These are phyloP conservation scores for Cotesia typhae DNA, from an alignment of 1,140 invertebrate genomes.

Conservation along the genomic window DNA sequence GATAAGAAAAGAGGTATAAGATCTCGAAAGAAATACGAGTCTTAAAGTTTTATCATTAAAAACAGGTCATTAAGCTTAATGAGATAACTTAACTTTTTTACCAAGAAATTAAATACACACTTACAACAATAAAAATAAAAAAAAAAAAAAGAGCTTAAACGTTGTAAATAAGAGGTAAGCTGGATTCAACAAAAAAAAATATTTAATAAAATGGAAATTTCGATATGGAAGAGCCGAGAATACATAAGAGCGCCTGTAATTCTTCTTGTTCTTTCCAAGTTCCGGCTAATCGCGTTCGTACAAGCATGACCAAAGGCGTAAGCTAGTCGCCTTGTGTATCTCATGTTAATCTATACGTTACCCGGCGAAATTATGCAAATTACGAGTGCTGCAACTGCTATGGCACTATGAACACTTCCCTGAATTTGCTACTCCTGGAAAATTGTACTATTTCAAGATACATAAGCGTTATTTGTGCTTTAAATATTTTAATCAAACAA, in stretches of 20 bases:
- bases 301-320: constrained; percentile 21
- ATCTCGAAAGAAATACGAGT: constrained; percentile 46
- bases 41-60: constrained; percentile 50
- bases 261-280: constrained; percentile 1
- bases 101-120: neutral
- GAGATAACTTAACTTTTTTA: constrained; percentile 41
- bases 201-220: no score
- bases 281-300: constrained; percentile 22
- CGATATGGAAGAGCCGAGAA: no score
- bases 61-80: constrained; percentile 51
- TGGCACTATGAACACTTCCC: neutral
- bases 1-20: constrained; percentile 21
- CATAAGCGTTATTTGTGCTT: no score
- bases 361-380: constrained; percentile 23
- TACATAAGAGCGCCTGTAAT: neutral
- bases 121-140: neutral
- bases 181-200: no score
- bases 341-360: constrained; percentile 25
- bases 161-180: no score
- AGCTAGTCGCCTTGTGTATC: constrained; percentile 16
- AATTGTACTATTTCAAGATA: no score
- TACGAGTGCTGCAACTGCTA: neutral
- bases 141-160: neutral
- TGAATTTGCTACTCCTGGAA: neutral
- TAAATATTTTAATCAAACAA: no score